Evolutionary conservation across 1,140 invertebrate species (phyloP).

Genomic region (Lerema accius): DNA sequence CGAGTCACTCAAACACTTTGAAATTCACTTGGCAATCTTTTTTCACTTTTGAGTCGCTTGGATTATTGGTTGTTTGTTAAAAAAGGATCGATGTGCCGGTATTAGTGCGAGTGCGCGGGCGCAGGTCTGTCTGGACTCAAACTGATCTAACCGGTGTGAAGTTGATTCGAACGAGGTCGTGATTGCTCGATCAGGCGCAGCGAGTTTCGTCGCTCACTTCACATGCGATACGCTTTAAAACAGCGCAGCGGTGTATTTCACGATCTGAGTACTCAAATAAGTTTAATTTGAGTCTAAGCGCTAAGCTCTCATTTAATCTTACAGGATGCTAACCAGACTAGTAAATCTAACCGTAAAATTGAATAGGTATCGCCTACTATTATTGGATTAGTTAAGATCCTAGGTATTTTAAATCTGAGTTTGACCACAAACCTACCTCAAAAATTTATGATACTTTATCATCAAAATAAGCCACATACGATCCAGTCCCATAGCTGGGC

Average conservation of each 20-base stretch:
- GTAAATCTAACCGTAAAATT: too few relatives aligned
- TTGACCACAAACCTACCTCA: too few relatives aligned
- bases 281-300: too few relatives aligned
- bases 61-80: slow-evolving; percentile 40
- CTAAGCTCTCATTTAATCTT: too few relatives aligned
- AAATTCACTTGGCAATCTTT: slow-evolving; percentile 30
- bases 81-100: slow-evolving; percentile 57
- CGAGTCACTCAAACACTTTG: slow-evolving; percentile 30
- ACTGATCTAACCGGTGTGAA: slow-evolving; percentile 78
- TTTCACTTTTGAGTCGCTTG: slow-evolving; percentile 25
- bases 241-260: slow-evolving; percentile 1
- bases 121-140: slow-evolving; percentile 58
- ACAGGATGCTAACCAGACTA: too few relatives aligned
- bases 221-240: slow-evolving; percentile 27
- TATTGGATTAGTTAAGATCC: too few relatives aligned
- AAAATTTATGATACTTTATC: too few relatives aligned
- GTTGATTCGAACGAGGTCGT: slow-evolving; percentile 47
- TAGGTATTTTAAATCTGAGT: too few relatives aligned
- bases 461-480: too few relatives aligned
- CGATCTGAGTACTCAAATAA: not conserved
- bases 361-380: too few relatives aligned
- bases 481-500: too few relatives aligned
- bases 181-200: slow-evolving; percentile 48
- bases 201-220: slow-evolving; percentile 50
- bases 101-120: slow-evolving; percentile 59